Base-by-base conservation (phyloP, 2,888 invertebrate genomes). In the Synergus itoensis region DNA sequence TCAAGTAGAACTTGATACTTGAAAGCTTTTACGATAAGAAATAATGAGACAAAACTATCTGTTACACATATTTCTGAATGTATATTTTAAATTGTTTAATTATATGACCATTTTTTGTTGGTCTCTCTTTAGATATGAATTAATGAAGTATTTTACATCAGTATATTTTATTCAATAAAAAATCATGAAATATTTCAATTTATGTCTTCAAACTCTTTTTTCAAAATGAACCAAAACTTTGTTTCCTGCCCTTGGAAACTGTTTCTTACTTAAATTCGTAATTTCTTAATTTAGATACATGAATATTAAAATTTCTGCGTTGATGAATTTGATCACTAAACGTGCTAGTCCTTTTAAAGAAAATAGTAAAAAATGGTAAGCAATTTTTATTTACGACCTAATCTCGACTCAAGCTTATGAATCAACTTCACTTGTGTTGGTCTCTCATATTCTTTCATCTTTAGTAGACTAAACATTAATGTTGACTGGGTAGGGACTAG, bases 141-240 rank as follows among this genome's bases (percentile, higher is more conserved):
- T 16, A 73, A 73, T 28, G 40, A 73, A 73, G 73, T 73, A 73
- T 73, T 73, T 73, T 73, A 28, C 21, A n/a, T 36, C 53, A 73
- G 48, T 73, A 73, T 73, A 73, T 73, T 73, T 73, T 73, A 73
- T 73, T 53, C 36, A 73, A 73, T 73, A 73, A 73, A 73, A 5
- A 14, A 21, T 48, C 28, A 53, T 36, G 73, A 40, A 36, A 5
- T 18, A 12, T 4, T 12, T 12, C 1, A 12, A 53, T 53, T 53
- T 9, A n/a, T n/a, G 9, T 53, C 8, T 53, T 8, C 9, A n/a
- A 79, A 28, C 16, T 63, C 28, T 28, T 28, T 28, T 28, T 21
- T 21, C 1, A 21, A 21, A 21, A n/a, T n/a, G n/a, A n/a, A n/a
- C n/a, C n/a, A n/a, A n/a, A n/a, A n/a, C n/a, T n/a, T n/a, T n/a